These are phyloP conservation scores for Lordiphosa mommai DNA, from an alignment of 1,140 invertebrate genomes.

Conservation along the genomic window DNA sequence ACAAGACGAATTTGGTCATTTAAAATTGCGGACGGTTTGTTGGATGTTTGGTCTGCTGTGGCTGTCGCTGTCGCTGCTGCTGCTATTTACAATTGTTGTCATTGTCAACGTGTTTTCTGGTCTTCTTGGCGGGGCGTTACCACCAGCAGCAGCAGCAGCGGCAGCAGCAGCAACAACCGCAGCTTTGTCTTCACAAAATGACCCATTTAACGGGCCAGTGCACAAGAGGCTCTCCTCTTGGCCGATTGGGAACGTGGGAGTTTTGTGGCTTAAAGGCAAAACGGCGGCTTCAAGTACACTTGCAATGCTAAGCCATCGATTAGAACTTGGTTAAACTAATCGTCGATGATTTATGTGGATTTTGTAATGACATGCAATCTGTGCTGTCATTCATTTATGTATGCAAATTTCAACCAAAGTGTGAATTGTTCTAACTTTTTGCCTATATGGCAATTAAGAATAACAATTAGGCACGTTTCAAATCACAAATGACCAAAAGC, in stretches of 20 bases:
- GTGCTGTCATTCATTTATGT: constrained; percentile 37
- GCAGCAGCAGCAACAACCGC: constrained; percentile 31
- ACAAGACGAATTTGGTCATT: constrained; percentile 75
- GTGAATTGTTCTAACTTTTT: constrained; percentile 50
- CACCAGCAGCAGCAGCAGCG: constrained; percentile 28
- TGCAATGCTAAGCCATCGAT: constrained; percentile 26
- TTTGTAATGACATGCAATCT: constrained; percentile 49
- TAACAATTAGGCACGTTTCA: constrained; percentile 58
- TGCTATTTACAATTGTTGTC: constrained; percentile 66
- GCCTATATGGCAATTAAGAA: constrained; percentile 40
- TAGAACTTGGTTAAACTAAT: constrained; percentile 41
- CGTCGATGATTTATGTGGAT: constrained; percentile 14
- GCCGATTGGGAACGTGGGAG: constrained; percentile 48
- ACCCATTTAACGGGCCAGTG: constrained; percentile 73
- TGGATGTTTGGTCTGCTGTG: constrained; percentile 35
- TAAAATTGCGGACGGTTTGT: constrained; percentile 60
- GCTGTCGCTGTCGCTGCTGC: constrained; percentile 28
- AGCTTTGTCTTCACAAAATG: constrained; percentile 67
- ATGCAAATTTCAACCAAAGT: constrained; percentile 66
- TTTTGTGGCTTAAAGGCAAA: constrained; percentile 10
- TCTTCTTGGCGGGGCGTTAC: constrained; percentile 66
- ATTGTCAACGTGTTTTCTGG: constrained; percentile 67
- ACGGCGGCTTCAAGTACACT: constrained; percentile 1
- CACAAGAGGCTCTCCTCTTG: constrained; percentile 35
- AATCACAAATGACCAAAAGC: constrained; percentile 41